Evolutionary conservation across 2,113 vertebrate species (phyloP).

Genomic region (Cavia porcellus): DNA sequence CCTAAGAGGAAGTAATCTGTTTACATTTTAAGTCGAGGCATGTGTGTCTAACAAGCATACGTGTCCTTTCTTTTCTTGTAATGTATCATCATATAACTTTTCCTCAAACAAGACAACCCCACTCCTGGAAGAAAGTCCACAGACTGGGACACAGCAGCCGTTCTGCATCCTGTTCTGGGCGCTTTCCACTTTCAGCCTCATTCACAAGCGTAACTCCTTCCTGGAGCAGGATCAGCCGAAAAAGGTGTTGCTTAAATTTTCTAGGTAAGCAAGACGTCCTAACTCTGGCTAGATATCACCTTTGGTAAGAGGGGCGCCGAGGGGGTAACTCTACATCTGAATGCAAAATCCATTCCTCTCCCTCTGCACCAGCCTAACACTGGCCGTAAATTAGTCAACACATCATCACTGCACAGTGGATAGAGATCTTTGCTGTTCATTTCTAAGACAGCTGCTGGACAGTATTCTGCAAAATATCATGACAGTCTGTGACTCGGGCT

Average conservation of each 20-base stretch:
- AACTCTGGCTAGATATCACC: too few species aligned
- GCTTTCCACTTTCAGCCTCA: background rate
- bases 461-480: slow-evolving; percentile 60
- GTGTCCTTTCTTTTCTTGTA: background rate
- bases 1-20: background rate
- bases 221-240: background rate
- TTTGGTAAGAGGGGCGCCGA: background rate
- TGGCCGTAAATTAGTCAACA: background rate
- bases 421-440: slow-evolving; percentile 20
- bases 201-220: rapidly evolving
- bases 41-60: background rate
- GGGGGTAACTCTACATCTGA: background rate
- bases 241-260: background rate
- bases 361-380: too few species aligned
- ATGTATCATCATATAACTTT: background rate
- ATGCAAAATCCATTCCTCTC: background rate
- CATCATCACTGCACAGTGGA: background rate
- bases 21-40: background rate
- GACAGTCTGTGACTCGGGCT: slow-evolving; percentile 63
- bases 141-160: background rate
- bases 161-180: background rate
- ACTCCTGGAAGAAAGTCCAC: background rate
- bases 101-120: background rate
- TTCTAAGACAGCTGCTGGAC: slow-evolving; percentile 59
- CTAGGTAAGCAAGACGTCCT: background rate